A percentile compares a stretch with the other conserved stretches of the same genome.
Conservation (phyloP, 2,797 vertebrate species). For the Poeciliopsis turneri region DNA sequence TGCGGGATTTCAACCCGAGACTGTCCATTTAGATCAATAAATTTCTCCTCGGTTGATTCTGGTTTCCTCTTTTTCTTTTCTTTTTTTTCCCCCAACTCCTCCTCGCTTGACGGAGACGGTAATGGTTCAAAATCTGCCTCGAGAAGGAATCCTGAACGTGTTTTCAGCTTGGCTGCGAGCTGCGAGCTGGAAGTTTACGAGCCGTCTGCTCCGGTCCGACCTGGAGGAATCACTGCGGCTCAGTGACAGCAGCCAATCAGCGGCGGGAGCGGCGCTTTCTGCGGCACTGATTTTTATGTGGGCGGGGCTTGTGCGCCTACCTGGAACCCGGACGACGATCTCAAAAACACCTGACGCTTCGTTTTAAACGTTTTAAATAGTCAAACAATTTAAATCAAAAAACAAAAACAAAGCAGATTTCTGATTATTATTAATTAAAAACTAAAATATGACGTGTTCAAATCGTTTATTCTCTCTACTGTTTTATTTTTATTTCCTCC, state of each 20-base stretch:
- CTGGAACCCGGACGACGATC: not conserved
- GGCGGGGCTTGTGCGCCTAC: conserved; percentile 6
- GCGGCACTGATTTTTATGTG: conserved; percentile 54
- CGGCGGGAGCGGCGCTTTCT: conserved; percentile 56
- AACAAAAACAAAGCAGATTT: not conserved
- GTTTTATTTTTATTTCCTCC: too few relatives aligned
- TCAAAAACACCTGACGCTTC: not conserved
- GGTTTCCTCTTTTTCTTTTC: not conserved
- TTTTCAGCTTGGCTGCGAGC: conserved; percentile 19
- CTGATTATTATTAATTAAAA: not conserved
- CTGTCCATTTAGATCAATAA: conserved; percentile 21
- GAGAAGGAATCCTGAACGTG: not conserved
- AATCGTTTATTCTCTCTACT: not conserved
- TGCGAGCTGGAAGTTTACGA: conserved; percentile 21
- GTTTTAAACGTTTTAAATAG: not conserved
- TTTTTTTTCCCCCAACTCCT: not conserved
- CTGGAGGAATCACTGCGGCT: conserved; percentile 51
- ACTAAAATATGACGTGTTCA: not conserved
- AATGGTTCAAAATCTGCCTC: not conserved
- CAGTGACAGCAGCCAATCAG: conserved; percentile 77
- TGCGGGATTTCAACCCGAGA: conserved; percentile 2
- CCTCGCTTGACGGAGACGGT: not conserved
- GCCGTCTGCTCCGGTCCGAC: conserved; percentile 32
- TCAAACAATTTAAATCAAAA: not conserved
- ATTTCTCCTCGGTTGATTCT: not conserved